These are phyloP conservation scores for Mungos mungo DNA, from an alignment of 2,113 vertebrate genomes.

Conservation along the genomic window DNA sequence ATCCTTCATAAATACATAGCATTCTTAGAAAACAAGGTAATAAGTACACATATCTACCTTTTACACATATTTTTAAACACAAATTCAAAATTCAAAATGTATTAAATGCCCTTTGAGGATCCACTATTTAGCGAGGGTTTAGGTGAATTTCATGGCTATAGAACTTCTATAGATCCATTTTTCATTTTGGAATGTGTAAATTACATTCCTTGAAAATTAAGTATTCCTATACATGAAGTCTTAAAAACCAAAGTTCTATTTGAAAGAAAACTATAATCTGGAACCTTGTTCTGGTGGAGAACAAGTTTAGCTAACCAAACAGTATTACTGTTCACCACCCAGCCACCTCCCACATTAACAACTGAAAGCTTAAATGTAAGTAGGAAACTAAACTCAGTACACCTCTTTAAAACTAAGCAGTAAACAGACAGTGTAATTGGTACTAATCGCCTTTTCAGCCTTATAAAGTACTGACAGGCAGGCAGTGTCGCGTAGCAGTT, in stretches of 20 bases:
- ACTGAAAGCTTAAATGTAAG: neutral
- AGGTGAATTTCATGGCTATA: neutral
- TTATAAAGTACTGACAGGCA: neutral
- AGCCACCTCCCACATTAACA: neutral
- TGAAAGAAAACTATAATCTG: neutral
- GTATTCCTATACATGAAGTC: neutral
- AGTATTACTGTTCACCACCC: neutral
- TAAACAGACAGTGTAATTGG: neutral
- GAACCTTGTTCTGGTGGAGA: neutral
- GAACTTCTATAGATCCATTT: neutral
- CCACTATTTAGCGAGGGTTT: neutral
- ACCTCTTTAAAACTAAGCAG: slow-evolving; percentile 17
- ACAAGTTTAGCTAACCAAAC: slow-evolving; percentile 9
- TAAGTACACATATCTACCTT: neutral
- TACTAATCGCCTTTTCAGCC: neutral
- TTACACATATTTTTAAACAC: slow-evolving; percentile 43
- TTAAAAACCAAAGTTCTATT: slow-evolving; percentile 47
- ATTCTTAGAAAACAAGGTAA: slow-evolving; percentile 44
- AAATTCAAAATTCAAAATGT: slow-evolving; percentile 38
- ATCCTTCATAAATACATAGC: slow-evolving; percentile 15
- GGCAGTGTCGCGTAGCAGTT: neutral
- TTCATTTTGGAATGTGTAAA: neutral
- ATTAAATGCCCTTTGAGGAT: neutral
- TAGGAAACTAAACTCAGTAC: neutral
- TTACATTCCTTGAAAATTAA: slow-evolving; percentile 31